A percentile compares a stretch with the other conserved stretches of the same genome.
Conservation (phyloP, 2,888 invertebrate genomes). For the Psococerastis gibbosa region DNA sequence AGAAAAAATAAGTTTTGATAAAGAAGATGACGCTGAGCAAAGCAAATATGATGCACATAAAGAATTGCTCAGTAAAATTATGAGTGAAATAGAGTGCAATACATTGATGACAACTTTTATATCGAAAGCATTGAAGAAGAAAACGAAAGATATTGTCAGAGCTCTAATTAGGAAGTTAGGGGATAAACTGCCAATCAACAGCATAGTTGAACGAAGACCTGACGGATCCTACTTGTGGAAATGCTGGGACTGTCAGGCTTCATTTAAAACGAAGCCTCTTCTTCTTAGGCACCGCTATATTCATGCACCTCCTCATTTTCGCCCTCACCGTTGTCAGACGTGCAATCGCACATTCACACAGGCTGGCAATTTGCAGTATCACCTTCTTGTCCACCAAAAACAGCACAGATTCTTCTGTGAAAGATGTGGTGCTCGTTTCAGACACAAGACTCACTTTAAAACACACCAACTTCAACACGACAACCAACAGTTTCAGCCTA, state of each 20-base stretch:
- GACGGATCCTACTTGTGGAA: neutral
- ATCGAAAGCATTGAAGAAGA: neutral
- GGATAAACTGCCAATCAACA: neutral
- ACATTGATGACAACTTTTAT: too few relatives aligned
- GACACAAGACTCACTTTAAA: conserved; percentile 5
- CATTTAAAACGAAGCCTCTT: neutral
- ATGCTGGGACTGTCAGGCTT: neutral
- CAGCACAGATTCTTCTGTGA: neutral
- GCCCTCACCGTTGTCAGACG: neutral
- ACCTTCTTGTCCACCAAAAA: neutral
- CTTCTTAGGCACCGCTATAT: neutral
- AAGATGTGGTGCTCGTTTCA: neutral
- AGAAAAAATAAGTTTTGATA: too few relatives aligned
- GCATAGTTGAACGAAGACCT: neutral
- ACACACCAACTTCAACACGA: neutral
- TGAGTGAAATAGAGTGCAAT: too few relatives aligned
- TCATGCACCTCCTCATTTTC: neutral
- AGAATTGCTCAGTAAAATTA: too few relatives aligned
- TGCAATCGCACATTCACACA: neutral
- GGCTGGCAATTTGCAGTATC: neutral
- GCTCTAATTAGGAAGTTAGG: neutral
- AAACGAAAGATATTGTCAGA: neutral
- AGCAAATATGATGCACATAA: too few relatives aligned
- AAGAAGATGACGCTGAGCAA: too few relatives aligned
- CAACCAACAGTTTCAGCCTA: neutral